Conservation (phyloP, 1,140 invertebrate species). For the Kradibia gibbosae region DNA sequence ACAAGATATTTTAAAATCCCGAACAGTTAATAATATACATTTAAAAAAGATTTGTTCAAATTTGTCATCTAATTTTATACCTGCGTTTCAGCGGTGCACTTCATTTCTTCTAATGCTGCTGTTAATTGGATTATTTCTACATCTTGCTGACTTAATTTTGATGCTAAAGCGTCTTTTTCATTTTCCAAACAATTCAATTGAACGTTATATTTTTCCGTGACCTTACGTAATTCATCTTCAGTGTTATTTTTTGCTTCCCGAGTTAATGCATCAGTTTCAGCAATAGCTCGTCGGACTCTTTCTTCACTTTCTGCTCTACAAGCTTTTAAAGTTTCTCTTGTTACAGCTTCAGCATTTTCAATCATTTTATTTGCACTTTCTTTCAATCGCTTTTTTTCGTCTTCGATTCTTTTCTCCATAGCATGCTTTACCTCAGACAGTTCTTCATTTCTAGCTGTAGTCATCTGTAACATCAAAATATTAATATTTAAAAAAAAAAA, state of each 20-base stretch:
- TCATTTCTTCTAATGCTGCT: conserved; percentile 61
- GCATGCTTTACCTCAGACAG: conserved; percentile 59
- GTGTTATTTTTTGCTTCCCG: conserved; percentile 58
- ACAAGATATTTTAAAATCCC: too few relatives aligned
- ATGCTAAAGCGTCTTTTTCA: conserved; percentile 58
- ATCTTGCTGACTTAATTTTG: conserved; percentile 61
- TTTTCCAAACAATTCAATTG: conserved; percentile 58
- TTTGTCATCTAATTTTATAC: conserved; percentile 50
- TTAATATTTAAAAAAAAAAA: not conserved
- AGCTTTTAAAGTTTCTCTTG: conserved; percentile 62
- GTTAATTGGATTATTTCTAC: conserved; percentile 61
- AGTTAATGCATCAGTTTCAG: conserved; percentile 63
- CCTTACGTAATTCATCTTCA: conserved; percentile 61
- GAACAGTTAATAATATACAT: too few relatives aligned
- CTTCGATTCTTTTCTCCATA: conserved; percentile 58
- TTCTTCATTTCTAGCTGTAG: conserved; percentile 58
- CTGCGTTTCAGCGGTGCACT: conserved; percentile 64
- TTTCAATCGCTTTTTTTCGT: conserved; percentile 59
- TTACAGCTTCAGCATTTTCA: conserved; percentile 64
- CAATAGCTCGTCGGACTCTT: conserved; percentile 61
- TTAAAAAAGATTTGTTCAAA: too few relatives aligned
- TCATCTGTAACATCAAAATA: conserved; percentile 53
- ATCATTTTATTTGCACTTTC: conserved; percentile 63
- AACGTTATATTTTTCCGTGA: conserved; percentile 58
- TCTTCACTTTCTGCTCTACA: conserved; percentile 65